Percentiles rank a stretch among this genome's conserved stretches.
Conservation (phyloP, 1,140 invertebrate genomes). For the Drosophila bifasciata region DNA sequence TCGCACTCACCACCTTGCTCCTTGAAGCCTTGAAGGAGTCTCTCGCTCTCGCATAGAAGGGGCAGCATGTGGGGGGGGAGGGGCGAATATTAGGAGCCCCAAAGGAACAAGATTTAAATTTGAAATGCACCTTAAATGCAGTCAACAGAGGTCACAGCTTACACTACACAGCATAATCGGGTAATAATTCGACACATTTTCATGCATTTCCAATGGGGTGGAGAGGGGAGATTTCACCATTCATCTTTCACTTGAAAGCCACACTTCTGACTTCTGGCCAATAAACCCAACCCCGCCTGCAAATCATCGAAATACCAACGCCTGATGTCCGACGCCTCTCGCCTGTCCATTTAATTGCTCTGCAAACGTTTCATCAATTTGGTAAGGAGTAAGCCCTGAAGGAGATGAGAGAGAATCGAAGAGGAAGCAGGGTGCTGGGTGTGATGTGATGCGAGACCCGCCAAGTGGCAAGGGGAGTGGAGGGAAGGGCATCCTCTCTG, state of each 20-base stretch:
- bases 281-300: conserved; percentile 17
- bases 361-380: conserved; percentile 41
- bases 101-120: conserved; percentile 72
- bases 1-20: conserved; percentile 1
- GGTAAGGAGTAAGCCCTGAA: conserved; percentile 10
- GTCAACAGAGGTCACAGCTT: conserved; percentile 11
- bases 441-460: neutral
- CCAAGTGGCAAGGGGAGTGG: neutral
- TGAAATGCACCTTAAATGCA: conserved; percentile 13
- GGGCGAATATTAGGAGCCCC: conserved; percentile 13
- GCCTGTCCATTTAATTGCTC: conserved; percentile 53
- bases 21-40: conserved; percentile 15
- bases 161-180: neutral
- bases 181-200: neutral
- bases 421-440: neutral
- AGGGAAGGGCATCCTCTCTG: conserved; percentile 9
- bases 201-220: neutral
- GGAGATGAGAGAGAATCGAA: conserved; percentile 36
- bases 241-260: conserved; percentile 39
- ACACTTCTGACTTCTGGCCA: conserved; percentile 16
- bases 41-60: conserved; percentile 2
- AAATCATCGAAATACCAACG: conserved; percentile 37
- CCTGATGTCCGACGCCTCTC: too few species aligned
- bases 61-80: conserved; percentile 6
- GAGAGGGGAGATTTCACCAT: neutral